phyloP scores from a whole-genome alignment of 2,797 vertebrate genomes.

The Diplodus puntazzo region DNA sequence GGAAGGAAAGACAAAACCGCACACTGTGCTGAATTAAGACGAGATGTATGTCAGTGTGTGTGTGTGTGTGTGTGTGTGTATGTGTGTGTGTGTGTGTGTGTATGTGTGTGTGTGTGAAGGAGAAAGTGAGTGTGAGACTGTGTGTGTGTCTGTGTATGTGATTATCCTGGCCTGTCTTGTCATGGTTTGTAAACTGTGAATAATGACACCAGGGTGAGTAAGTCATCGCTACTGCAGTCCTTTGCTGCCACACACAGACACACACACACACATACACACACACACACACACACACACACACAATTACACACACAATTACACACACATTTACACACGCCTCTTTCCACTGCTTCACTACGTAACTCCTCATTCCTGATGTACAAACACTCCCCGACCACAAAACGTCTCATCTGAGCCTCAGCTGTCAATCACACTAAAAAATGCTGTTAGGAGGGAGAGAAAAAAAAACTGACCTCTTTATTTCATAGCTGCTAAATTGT shows the following conservation, averaged over 20 bases:
- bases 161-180: constrained; percentile 54
- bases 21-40: constrained; percentile 48
- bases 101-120: constrained; percentile 5
- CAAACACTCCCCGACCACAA: constrained; percentile 56
- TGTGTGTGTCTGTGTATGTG: constrained; percentile 26
- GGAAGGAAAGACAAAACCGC: constrained; percentile 70
- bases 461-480: constrained; percentile 32
- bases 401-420: constrained; percentile 35
- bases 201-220: constrained; percentile 68
- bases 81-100: constrained; percentile 5
- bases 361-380: constrained; percentile 55
- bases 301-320: constrained; percentile 29
- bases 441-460: constrained; percentile 8
- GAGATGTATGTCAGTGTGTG: constrained; percentile 30
- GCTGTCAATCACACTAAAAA: constrained; percentile 62
- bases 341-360: constrained; percentile 56
- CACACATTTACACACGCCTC: constrained; percentile 16
- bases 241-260: constrained; percentile 20
- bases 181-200: constrained; percentile 74
- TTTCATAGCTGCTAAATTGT: constrained; percentile 40
- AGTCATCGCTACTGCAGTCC: constrained; percentile 45
- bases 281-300: constrained; percentile 9
- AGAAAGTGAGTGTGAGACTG: constrained; percentile 20
- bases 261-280: constrained; percentile 20
- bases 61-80: constrained; percentile 1